A percentile compares a stretch with the other conserved stretches of the same genome.
phyloP scores from a whole-genome alignment of 2,888 invertebrate species.

The Zygothrica quintamaculata region DNA sequence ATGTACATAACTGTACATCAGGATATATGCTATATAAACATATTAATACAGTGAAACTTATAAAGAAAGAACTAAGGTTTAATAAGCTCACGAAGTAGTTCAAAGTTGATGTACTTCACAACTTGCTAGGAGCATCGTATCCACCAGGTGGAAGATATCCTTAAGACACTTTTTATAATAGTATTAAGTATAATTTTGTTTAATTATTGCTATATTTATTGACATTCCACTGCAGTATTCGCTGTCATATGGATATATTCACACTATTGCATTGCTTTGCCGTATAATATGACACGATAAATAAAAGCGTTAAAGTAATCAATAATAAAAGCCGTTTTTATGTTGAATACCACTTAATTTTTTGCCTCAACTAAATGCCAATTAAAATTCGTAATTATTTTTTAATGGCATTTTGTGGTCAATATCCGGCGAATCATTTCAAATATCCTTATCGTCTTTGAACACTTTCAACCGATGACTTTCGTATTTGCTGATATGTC shows the following conservation, averaged over 20 bases:
- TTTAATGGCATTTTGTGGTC: conserved; percentile 80
- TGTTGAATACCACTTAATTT: conserved; percentile 64
- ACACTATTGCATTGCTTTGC: neutral
- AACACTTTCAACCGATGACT: conserved; percentile 16
- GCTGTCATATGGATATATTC: conserved; percentile 5
- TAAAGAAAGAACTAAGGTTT: too few species aligned
- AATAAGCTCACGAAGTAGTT: too few species aligned
- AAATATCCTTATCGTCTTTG: conserved; percentile 22
- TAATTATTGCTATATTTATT: too few species aligned
- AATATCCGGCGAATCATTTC: conserved; percentile 68
- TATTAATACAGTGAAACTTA: too few species aligned
- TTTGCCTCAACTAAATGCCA: conserved; percentile 67
- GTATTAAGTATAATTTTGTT: too few species aligned
- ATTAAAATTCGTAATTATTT: conserved; percentile 79
- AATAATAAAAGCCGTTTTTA: conserved; percentile 60
- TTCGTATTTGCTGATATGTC: conserved; percentile 34
- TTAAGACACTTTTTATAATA: too few species aligned
- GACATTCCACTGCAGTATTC: conserved; percentile 24
- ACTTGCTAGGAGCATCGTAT: too few species aligned
- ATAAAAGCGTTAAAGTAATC: conserved; percentile 62
- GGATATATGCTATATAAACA: conserved; percentile 1
- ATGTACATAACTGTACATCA: too few species aligned
- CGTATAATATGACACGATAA: too few species aligned
- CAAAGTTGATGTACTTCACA: too few species aligned
- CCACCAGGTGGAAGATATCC: too few species aligned